Percentiles rank a stretch among this genome's conserved stretches.
These are phyloP conservation scores for Oncorhynchus mykiss DNA, from an alignment of 2,113 vertebrate genomes.

Conservation along the genomic window DNA sequence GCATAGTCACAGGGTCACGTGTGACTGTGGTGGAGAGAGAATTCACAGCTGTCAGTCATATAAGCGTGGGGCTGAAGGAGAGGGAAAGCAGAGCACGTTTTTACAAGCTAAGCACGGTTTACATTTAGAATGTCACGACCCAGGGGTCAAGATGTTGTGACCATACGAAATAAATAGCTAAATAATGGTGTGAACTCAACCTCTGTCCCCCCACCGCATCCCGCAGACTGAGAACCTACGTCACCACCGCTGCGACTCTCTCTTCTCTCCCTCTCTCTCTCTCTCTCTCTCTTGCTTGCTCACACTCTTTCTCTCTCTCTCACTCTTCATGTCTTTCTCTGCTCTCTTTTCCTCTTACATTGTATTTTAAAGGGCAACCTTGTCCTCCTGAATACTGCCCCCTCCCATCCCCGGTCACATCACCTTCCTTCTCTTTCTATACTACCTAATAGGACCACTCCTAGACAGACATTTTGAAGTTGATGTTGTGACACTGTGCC, in stretches of 20 bases:
- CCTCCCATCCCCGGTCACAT: not conserved
- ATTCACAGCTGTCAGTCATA: constrained; percentile 22
- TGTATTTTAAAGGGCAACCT: not conserved
- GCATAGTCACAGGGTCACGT: constrained; percentile 8
- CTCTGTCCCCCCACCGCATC: constrained; percentile 11
- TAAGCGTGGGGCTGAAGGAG: not conserved
- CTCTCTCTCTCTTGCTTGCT: not conserved
- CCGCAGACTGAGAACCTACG: constrained; percentile 15
- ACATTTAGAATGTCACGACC: too few relatives aligned
- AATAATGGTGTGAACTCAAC: constrained; percentile 18
- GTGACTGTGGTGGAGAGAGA: constrained; percentile 9
- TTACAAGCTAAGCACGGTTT: too few relatives aligned
- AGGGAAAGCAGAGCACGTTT: constrained; percentile 12
- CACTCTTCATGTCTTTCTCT: not conserved
- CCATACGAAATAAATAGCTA: constrained; percentile 42
- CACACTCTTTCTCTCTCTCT: not conserved
- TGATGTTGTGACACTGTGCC: not conserved
- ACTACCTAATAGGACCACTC: not conserved
- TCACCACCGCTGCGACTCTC: not conserved
- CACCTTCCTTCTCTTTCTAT: not conserved
- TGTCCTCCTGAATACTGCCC: not conserved
- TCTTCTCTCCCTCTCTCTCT: not conserved
- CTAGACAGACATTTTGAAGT: not conserved
- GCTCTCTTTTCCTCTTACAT: not conserved
- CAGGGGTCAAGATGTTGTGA: constrained; percentile 29